phyloP scores from a whole-genome alignment of 1,140 invertebrate genomes.

The Carposina sasakii region DNA sequence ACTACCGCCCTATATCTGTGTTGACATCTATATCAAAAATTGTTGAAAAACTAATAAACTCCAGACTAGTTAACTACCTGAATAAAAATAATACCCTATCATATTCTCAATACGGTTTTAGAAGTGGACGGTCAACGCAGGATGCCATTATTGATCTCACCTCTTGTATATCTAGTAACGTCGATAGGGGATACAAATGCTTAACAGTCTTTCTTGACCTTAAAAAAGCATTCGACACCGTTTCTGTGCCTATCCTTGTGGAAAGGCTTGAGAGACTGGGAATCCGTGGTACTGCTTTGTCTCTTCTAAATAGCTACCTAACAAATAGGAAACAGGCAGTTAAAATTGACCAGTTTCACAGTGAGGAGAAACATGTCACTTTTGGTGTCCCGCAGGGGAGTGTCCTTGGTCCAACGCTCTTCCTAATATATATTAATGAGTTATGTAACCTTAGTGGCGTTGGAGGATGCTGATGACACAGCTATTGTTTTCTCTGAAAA shows the following conservation, averaged over 20 bases:
- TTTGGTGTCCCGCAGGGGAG: too few species aligned
- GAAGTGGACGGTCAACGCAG: neutral
- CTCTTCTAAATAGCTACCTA: neutral
- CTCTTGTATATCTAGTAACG: neutral
- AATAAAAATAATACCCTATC: slow-evolving; percentile 15
- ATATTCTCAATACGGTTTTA: slow-evolving; percentile 16
- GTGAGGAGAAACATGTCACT: too few species aligned
- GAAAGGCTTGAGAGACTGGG: neutral
- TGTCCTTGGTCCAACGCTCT: too few species aligned
- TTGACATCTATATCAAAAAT: slow-evolving; percentile 14
- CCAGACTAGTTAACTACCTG: slow-evolving; percentile 9
- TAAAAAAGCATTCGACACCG: too few species aligned
- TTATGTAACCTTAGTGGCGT: too few species aligned
- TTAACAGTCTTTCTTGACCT: too few species aligned
- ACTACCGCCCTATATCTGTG: slow-evolving; percentile 17
- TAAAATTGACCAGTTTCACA: too few species aligned
- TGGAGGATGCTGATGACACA: neutral
- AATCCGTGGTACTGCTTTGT: neutral
- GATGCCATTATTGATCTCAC: neutral
- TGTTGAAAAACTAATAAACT: slow-evolving; percentile 17
- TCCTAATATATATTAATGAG: too few species aligned
- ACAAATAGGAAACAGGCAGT: neutral
- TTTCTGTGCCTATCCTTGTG: too few species aligned
- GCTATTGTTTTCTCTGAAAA: neutral
- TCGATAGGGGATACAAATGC: too few species aligned